Evolutionary conservation across 2,888 invertebrate genomes (phyloP).

Genomic region (Eledona agricola): DNA sequence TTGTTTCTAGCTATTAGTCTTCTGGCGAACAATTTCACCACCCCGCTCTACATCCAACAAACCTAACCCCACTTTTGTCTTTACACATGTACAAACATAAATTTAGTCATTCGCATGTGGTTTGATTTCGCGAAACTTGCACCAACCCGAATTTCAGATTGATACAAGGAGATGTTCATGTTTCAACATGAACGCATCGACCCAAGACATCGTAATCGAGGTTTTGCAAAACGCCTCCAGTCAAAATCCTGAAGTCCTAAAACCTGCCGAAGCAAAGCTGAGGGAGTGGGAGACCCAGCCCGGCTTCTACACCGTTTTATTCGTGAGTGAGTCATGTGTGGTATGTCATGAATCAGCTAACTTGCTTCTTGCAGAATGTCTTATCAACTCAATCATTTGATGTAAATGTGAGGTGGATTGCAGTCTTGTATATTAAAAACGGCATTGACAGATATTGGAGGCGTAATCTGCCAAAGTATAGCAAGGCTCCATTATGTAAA

Average conservation of each 20-base stretch:
- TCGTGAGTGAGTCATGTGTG: constrained; percentile 68
- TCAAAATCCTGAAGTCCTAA: constrained; percentile 82
- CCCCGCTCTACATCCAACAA: no score
- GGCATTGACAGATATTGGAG: constrained; percentile 95
- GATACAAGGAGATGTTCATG: constrained; percentile 17
- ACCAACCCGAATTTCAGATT: constrained; percentile 1
- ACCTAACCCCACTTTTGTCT: constrained; percentile 29
- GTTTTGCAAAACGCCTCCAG: constrained; percentile 85
- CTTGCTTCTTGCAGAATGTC: constrained; percentile 72
- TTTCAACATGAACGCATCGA: constrained; percentile 41
- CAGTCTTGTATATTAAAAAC: constrained; percentile 92
- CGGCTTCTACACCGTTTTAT: constrained; percentile 86
- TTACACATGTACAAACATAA: constrained; percentile 6
- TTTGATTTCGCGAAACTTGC: background rate
- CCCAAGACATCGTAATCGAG: constrained; percentile 72
- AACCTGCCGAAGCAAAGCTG: constrained; percentile 87
- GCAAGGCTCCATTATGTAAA: constrained; percentile 38
- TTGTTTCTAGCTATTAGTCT: background rate
- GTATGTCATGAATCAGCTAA: constrained; percentile 46
- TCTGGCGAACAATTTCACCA: background rate
- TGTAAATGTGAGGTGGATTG: constrained; percentile 89
- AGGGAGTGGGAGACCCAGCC: constrained; percentile 89
- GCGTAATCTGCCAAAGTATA: constrained; percentile 79
- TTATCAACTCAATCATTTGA: constrained; percentile 81
- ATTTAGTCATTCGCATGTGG: no score